Evolutionary conservation across 2,888 invertebrate species (phyloP), one percentile per base, ranked within the genome.

Genomic region (Lathronympha strigana): DNA sequence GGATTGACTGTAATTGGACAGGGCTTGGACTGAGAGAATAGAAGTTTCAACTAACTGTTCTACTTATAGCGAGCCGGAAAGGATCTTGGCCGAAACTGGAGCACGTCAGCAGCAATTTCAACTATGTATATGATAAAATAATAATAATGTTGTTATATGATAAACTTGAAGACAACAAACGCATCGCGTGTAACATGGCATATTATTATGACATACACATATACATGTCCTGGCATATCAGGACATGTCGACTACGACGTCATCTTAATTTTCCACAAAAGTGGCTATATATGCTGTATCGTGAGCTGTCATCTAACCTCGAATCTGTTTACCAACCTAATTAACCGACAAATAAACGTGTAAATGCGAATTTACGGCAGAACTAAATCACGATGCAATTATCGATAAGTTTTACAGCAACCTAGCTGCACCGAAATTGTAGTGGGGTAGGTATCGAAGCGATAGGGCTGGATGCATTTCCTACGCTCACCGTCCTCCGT

Each of bases 1-100:
- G 80, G 81, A 80, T 80, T 76, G 69, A 70, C 70, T 64, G 64
- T 70, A 70, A 71, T 70, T 67, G 70, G 67, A 66, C 63, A 15
- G 36, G 4, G 19, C 40, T 43, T 21, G 36, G 23, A 28, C 51
- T 43, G 43, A 58, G 57, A 23, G 43, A 57, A 43, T 58, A 21
- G 28, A 43, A n/a, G n/a, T n/a, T n/a, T n/a, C n/a, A n/a, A n/a
- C n/a, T n/a, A n/a, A n/a, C n/a, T n/a, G n/a, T n/a, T n/a, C n/a
- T n/a, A n/a, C n/a, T n/a, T n/a, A n/a, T n/a, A n/a, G n/a, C n/a
- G n/a, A n/a, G n/a, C n/a, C n/a, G n/a, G n/a, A n/a, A n/a, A n/a
- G n/a, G n/a, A n/a, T n/a, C n/a, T n/a, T n/a, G n/a, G n/a, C n/a
- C n/a, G n/a, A n/a, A n/a, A n/a, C n/a, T n/a, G n/a, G n/a, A n/a